phyloP scores from a whole-genome alignment of 2,797 vertebrate species.

The Halcyon leucocephala region DNA sequence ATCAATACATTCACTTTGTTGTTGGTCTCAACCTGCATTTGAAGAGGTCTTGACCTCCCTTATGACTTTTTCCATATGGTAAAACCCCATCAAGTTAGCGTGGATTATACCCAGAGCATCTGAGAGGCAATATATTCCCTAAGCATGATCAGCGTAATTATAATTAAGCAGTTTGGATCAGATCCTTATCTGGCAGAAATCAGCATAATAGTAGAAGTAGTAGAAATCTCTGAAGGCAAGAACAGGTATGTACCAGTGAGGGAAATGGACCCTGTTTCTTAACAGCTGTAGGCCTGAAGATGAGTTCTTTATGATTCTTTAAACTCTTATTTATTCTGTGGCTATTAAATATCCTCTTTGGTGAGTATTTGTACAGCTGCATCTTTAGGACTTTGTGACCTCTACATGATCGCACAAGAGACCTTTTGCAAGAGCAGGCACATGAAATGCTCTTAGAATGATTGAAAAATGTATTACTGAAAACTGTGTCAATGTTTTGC shows the following conservation, averaged over 20 bases:
- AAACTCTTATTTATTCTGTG: not conserved
- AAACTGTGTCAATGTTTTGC: not conserved
- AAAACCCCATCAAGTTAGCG: not conserved
- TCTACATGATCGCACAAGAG: not conserved
- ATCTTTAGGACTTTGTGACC: not conserved
- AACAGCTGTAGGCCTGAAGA: not conserved
- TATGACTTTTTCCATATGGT: not conserved
- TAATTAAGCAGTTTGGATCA: not conserved
- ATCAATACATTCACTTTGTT: not conserved
- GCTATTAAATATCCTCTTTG: not conserved
- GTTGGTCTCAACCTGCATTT: not conserved
- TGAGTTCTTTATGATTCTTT: not conserved
- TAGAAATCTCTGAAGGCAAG: slow-evolving; percentile 13
- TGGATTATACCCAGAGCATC: not conserved
- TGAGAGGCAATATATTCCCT: not conserved
- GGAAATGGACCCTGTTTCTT: not conserved
- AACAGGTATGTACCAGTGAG: not conserved
- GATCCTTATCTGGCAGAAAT: not conserved
- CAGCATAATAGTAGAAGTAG: not conserved
- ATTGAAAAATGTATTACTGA: slow-evolving; percentile 25
- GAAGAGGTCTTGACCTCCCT: not conserved
- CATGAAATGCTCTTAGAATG: not conserved
- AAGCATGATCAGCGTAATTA: not conserved
- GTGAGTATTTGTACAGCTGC: not conserved
- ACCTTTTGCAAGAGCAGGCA: not conserved